Percentiles rank a stretch among this genome's conserved stretches.
phyloP scores from a whole-genome alignment of 2,888 invertebrate species.

The Rhodophaea formosa region DNA sequence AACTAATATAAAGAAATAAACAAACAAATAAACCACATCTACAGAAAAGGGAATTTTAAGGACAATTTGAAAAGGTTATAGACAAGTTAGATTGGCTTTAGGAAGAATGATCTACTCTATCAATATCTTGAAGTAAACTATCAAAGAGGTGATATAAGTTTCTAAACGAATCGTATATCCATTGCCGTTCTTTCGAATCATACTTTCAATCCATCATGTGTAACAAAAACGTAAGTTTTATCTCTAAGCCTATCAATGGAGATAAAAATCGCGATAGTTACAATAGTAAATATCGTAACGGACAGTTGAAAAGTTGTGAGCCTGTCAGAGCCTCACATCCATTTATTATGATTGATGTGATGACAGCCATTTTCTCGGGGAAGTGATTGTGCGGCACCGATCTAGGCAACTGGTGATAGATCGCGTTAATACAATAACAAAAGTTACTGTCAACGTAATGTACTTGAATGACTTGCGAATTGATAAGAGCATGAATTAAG shows the following conservation, averaged over 20 bases:
- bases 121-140: too few relatives aligned
- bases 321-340: background rate
- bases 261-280: constrained; percentile 7
- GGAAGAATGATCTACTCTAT: too few relatives aligned
- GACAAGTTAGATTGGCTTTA: too few relatives aligned
- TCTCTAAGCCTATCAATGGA: background rate
- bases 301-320: background rate
- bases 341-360: constrained; percentile 15
- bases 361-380: constrained; percentile 13
- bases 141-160: too few relatives aligned
- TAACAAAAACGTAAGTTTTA: background rate
- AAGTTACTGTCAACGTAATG: background rate
- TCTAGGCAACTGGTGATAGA: constrained; percentile 3
- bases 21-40: too few relatives aligned
- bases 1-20: too few relatives aligned
- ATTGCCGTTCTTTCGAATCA: background rate
- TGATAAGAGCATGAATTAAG: background rate
- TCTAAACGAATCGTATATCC: too few relatives aligned
- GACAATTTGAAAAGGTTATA: too few relatives aligned
- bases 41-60: too few relatives aligned
- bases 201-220: background rate
- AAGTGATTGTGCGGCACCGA: constrained; percentile 3
- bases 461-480: background rate
- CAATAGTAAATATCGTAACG: constrained; percentile 1
- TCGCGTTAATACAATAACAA: constrained; percentile 6